These are phyloP conservation scores for Drosophila navojoa DNA, from an alignment of 1,140 invertebrate species.

Conservation along the genomic window DNA sequence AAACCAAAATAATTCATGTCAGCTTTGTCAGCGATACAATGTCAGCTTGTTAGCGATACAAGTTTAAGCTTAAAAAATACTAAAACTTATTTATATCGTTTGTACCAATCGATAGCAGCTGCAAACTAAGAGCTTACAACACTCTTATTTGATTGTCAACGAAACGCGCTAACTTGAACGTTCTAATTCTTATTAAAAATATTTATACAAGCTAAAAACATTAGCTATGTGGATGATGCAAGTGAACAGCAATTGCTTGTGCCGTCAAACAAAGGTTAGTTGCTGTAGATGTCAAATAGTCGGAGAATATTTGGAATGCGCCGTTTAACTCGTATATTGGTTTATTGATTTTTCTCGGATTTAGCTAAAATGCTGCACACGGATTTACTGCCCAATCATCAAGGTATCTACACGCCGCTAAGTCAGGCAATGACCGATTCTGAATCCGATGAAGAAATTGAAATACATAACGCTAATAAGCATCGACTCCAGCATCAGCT, in stretches of 20 bases:
- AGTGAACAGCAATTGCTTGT: slow-evolving; percentile 52
- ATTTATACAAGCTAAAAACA: slow-evolving; percentile 29
- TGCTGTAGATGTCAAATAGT: not conserved
- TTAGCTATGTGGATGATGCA: slow-evolving; percentile 72
- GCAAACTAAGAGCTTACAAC: not conserved
- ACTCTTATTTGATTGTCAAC: not conserved
- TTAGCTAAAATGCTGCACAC: slow-evolving; percentile 82
- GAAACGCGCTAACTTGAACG: slow-evolving; percentile 39
- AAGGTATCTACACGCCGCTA: slow-evolving; percentile 88
- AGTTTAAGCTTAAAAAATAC: not conserved
- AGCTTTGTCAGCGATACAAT: too few relatives aligned
- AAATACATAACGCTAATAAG: slow-evolving; percentile 84
- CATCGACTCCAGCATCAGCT: slow-evolving; percentile 63
- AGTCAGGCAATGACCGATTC: slow-evolving; percentile 89
- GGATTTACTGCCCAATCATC: slow-evolving; percentile 76
- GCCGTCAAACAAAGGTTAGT: slow-evolving; percentile 54
- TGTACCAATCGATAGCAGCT: not conserved
- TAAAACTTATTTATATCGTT: not conserved
- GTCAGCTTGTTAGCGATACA: too few relatives aligned
- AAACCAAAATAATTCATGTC: too few relatives aligned
- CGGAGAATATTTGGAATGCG: not conserved
- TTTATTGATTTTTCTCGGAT: slow-evolving; percentile 64
- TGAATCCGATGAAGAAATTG: slow-evolving; percentile 90
- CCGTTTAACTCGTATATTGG: not conserved
- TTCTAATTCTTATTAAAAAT: slow-evolving; percentile 52